Evolutionary conservation across 2,113 vertebrate genomes (phyloP).

Genomic region (Oreochromis tanganicae): DNA sequence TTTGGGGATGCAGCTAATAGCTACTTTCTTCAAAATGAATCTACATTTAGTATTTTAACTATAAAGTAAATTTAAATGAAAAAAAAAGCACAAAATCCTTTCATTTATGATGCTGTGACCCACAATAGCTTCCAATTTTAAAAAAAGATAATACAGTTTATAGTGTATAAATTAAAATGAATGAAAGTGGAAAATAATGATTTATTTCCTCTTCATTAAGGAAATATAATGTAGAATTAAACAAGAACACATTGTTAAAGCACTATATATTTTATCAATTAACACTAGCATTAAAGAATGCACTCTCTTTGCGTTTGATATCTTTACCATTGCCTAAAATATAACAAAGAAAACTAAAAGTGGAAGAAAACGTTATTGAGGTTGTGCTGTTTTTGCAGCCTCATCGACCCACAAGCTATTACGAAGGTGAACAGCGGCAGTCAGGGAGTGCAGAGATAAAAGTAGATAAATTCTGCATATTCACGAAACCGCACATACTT

Average conservation of each 20-base stretch:
- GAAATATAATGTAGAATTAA: background rate
- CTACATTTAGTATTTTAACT: background rate
- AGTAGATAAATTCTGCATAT: slow-evolving; percentile 35
- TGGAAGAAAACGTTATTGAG: background rate
- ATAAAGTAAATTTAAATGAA: background rate
- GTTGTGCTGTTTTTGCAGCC: slow-evolving; percentile 14
- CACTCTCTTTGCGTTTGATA: background rate
- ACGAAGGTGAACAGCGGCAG: background rate
- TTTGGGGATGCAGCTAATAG: background rate
- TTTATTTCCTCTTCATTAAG: background rate
- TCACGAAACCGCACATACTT: slow-evolving; percentile 55
- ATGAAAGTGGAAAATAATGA: background rate
- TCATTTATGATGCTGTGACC: background rate
- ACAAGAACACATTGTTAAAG: background rate
- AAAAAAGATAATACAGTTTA: background rate
- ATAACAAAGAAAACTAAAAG: background rate
- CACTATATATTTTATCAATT: background rate
- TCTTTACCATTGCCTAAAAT: background rate
- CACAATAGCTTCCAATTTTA: background rate
- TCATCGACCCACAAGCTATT: slow-evolving; percentile 1
- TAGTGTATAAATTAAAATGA: background rate
- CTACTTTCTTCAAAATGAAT: background rate
- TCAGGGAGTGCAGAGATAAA: background rate
- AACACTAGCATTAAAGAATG: background rate
- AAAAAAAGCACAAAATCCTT: background rate